phyloP scores from a whole-genome alignment of 1,140 invertebrate species.

The Aphaenogaster floridana region DNA sequence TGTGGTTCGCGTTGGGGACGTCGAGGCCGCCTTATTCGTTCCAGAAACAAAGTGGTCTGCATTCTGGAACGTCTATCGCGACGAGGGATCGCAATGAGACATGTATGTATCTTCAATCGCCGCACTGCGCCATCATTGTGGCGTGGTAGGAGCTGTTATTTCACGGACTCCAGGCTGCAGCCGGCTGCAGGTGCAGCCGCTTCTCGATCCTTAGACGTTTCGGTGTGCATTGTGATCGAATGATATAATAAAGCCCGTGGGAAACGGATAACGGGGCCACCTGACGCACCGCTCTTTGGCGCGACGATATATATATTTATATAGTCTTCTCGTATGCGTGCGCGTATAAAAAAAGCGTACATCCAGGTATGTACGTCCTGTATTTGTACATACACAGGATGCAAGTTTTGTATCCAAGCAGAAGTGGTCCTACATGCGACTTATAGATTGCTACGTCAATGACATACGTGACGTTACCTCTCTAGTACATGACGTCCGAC shows the following conservation, averaged over 20 bases:
- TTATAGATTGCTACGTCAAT: slow-evolving; percentile 18
- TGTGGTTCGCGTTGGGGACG: not conserved
- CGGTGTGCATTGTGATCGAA: slow-evolving; percentile 84
- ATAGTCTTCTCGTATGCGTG: slow-evolving; percentile 18
- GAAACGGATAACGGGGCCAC: slow-evolving; percentile 84
- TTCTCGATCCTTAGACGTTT: slow-evolving; percentile 76
- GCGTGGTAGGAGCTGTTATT: slow-evolving; percentile 65
- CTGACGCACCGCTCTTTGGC: slow-evolving; percentile 81
- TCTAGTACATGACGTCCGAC: not conserved
- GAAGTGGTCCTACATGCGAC: not conserved
- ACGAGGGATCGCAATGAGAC: slow-evolving; percentile 68
- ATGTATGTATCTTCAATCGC: slow-evolving; percentile 56
- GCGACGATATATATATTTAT: slow-evolving; percentile 73
- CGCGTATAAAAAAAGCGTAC: not conserved
- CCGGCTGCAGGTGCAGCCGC: slow-evolving; percentile 78
- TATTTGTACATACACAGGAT: slow-evolving; percentile 16
- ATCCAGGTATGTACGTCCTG: not conserved
- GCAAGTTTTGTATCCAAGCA: not conserved
- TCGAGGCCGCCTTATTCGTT: slow-evolving; percentile 55
- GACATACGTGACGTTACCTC: not conserved
- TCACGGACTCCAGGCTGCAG: slow-evolving; percentile 74
- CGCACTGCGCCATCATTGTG: slow-evolving; percentile 51
- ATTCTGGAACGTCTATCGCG: slow-evolving; percentile 71
- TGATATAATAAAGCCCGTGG: slow-evolving; percentile 86
- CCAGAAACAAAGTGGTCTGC: slow-evolving; percentile 64